Evolutionary conservation across 1,140 invertebrate genomes (phyloP), one percentile per base, ranked within the genome.

Genomic region (Diabrotica undecimpunctata): DNA sequence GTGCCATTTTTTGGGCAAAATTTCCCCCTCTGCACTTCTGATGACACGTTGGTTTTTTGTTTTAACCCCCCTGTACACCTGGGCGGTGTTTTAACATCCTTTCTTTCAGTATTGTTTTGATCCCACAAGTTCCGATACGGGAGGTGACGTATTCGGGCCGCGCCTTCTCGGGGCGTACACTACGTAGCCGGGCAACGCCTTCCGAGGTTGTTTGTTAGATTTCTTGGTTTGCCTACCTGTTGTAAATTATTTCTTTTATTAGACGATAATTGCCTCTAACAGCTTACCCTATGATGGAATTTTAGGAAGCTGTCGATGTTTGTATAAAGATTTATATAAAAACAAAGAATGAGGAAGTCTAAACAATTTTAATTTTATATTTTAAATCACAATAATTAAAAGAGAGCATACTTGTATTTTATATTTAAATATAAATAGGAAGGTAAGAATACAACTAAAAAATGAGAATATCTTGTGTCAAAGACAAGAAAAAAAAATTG

Each of bases 31-130:
- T 66, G 57, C 59, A 56, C 55, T 61, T 41, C 51, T 67, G 70
- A 73, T 72, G 71, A 78, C 75, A 71, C 68, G 73, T 70, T 69
- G 65, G 66, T 69, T 71, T 72, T 71, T 74, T 72, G 68, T 74
- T 69, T 70, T 70, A 53, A 11, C 72, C 65, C 70, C 66, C 65
- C 66, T 50, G 60, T 61, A 57, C 72, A 76, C 74, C 74, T 76
- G 74, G 73, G 74, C 74, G 74, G 71, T 57, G 57, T 67, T 66
- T 62, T 54, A 55, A 63, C 66, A 41, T 64, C 61, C 63, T 67
- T 65, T 70, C 46, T 62, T 41, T 35, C 39, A 38, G 56, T 55
- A 55, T 67, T 62, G 50, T 61, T 59, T 35, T 64, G 46, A 54
- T 66, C 46, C 57, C 55, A 55, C 14, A 41, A 39, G 25, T 25